Conservation (phyloP, 2,113 vertebrate species). For the Phaetusa simplex region DNA sequence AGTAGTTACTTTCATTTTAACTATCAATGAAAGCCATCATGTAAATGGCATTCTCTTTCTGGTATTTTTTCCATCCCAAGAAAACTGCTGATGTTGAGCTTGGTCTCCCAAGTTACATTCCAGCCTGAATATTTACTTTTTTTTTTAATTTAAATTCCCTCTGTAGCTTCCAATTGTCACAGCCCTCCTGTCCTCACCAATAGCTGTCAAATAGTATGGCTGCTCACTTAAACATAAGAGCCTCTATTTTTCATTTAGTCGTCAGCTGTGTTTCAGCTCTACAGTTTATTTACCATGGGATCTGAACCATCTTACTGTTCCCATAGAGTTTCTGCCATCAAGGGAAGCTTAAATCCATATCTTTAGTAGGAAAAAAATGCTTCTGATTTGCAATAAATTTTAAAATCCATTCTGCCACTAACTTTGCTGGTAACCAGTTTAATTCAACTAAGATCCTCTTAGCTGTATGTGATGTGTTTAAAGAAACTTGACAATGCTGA, state of each 20-base stretch:
- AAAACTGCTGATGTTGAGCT: background rate
- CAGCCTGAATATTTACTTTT: background rate
- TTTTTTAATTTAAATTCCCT: background rate
- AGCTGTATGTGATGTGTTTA: background rate
- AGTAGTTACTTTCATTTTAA: background rate
- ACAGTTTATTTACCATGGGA: background rate
- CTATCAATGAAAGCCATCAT: background rate
- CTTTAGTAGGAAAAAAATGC: background rate
- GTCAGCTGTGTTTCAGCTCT: background rate
- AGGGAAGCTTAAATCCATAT: background rate
- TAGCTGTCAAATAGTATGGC: background rate
- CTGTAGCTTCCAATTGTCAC: background rate
- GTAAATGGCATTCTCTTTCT: background rate
- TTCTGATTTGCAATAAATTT: background rate
- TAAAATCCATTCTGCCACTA: background rate
- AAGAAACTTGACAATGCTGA: background rate
- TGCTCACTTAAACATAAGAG: background rate
- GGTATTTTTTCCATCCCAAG: background rate
- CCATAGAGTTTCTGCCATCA: background rate
- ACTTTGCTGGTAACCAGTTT: background rate
- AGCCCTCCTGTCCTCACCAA: background rate
- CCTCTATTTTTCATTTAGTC: background rate
- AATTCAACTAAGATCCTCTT: background rate
- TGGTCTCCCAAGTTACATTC: background rate
- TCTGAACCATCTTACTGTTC: background rate